Evolutionary conservation across 2,888 invertebrate species (phyloP).

Genomic region (Dicyrtomina minuta): DNA sequence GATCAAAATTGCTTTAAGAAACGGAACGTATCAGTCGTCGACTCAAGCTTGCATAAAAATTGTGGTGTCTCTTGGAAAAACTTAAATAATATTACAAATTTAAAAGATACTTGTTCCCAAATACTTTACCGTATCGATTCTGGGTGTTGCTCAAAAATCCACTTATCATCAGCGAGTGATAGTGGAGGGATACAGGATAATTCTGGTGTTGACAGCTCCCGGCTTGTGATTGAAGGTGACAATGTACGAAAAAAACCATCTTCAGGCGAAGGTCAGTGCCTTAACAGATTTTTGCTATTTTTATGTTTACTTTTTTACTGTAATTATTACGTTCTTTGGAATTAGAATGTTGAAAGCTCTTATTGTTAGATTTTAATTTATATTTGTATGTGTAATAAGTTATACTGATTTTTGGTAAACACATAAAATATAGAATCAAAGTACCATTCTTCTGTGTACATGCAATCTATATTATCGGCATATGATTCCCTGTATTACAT

Average conservation of each 20-base stretch:
- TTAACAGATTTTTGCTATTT: too few relatives aligned
- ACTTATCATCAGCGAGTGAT: not conserved
- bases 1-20: constrained; percentile 31
- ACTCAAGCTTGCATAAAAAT: not conserved
- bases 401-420: too few relatives aligned
- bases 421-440: too few relatives aligned
- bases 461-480: too few relatives aligned
- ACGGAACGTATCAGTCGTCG: not conserved
- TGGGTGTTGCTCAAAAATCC: constrained; percentile 37
- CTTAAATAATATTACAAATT: constrained; percentile 24
- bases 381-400: too few relatives aligned
- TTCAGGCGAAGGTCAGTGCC: constrained; percentile 47
- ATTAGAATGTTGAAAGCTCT: too few relatives aligned
- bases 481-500: too few relatives aligned
- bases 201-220: not conserved
- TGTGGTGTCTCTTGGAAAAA: not conserved
- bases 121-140: constrained; percentile 45
- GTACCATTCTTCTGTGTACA: too few relatives aligned
- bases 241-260: constrained; percentile 43
- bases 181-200: not conserved
- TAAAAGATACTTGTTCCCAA: constrained; percentile 35
- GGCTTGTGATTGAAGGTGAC: not conserved
- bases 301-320: not conserved
- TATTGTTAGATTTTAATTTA: too few relatives aligned
- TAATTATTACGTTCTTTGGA: too few relatives aligned